Evolutionary conservation across 2,888 invertebrate genomes (phyloP), one percentile per base, ranked within the genome.

Genomic region (Drosophila sordidula): DNA sequence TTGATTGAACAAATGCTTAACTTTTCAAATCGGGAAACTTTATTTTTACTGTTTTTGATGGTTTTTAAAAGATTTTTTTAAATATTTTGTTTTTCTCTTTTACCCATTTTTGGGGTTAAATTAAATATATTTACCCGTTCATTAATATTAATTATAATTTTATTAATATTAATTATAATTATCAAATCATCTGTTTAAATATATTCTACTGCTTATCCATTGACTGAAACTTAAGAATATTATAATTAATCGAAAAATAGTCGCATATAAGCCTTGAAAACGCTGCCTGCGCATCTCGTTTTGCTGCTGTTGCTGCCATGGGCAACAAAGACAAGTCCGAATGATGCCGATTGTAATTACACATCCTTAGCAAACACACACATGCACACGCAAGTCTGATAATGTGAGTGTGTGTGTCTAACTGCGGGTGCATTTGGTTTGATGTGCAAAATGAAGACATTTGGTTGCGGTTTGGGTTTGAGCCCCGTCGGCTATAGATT

Each of bases 401-500:
- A 56, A 51, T 70, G 26, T 44, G 26, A 6, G 26, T 26, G 26
- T 44, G 46, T 45, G 47, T 45, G 41, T 46, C 25, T 57, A 22
- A 41, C 49, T 59, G 80, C 47, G 70, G 73, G 73, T 83, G 83
- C 80, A 84, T 72, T 86, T 70, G 81, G 76, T 79, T 87, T 80
- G 84, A 87, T 83, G 84, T 80, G 70, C 74, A 79, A 84, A 84
- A 84, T 84, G 77, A 84, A 84, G 83, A 84, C 83, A 84, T 84
- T 84, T 84, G 59, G 80, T 70, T 84, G 87, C 67, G 84, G 83
- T 84, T 84, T 68, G 77, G 70, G 84, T 71, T 75, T 75, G 69
- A 56, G 62, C 66, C 59, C 78, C 81, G 55, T 78, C 47, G 83
- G 84, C 78, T 79, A 75, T 81, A 84, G 83, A 86, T 86, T 83